Percentiles rank a stretch among this genome's conserved stretches.
Conservation (phyloP, 2,797 vertebrate genomes). For the Gephyroberyx darwinii region DNA sequence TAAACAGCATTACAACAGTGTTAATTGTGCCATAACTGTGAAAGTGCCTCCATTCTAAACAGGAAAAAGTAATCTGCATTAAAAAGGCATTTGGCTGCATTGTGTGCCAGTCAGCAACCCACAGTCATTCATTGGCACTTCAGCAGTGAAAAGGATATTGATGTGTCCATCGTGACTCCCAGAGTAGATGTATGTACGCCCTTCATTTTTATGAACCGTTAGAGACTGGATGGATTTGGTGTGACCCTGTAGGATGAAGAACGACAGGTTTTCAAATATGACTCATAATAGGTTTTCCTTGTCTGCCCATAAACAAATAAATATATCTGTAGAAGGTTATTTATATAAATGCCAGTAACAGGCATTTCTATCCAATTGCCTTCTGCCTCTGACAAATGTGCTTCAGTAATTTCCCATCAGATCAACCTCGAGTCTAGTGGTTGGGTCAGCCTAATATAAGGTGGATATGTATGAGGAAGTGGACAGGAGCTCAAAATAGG, state of each 20-base stretch:
- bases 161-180: slow-evolving; percentile 97
- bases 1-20: neutral
- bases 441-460: neutral
- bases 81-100: neutral
- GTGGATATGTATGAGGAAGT: neutral
- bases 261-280: slow-evolving; percentile 6
- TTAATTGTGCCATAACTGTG: neutral
- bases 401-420: neutral
- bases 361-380: slow-evolving; percentile 3
- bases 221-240: slow-evolving; percentile 96
- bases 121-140: neutral
- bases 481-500: neutral
- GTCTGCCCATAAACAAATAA: no score
- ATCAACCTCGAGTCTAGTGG: no score
- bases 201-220: slow-evolving; percentile 87
- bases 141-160: slow-evolving; percentile 91
- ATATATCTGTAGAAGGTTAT: no score
- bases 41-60: neutral
- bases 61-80: neutral
- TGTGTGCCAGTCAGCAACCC: neutral
- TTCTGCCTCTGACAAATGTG: neutral
- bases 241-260: slow-evolving; percentile 86
- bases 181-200: slow-evolving; percentile 88
- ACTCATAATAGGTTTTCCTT: neutral
- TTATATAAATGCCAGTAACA: neutral